These are phyloP conservation scores for Chrosomus eos DNA, from an alignment of 2,797 vertebrate species.

Conservation along the genomic window DNA sequence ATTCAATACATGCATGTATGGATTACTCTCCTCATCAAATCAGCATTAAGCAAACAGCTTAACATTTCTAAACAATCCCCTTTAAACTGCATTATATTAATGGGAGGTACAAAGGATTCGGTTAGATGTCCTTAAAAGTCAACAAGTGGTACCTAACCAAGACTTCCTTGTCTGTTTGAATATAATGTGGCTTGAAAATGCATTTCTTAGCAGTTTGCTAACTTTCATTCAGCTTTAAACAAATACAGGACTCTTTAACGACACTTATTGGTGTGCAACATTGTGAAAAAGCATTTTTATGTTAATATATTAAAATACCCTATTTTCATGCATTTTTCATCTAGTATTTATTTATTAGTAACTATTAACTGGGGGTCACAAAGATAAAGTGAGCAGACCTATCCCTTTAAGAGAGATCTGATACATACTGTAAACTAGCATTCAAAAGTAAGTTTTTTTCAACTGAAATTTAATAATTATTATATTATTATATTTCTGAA, in stretches of 20 bases:
- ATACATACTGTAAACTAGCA: no score
- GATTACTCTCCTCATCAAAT: slow-evolving; percentile 32
- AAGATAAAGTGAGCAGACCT: neutral
- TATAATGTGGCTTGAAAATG: neutral
- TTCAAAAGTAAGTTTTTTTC: no score
- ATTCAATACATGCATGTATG: slow-evolving; percentile 10
- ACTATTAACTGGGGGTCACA: no score
- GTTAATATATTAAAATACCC: no score
- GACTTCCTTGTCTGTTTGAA: neutral
- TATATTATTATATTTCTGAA: no score
- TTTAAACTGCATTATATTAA: slow-evolving; percentile 33
- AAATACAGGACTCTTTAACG: neutral
- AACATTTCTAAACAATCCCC: slow-evolving; percentile 26
- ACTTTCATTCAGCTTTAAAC: neutral
- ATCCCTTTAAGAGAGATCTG: no score
- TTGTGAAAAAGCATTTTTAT: no score
- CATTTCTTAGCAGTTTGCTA: neutral
- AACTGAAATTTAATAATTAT: no score
- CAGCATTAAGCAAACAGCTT: slow-evolving; percentile 31
- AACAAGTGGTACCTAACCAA: neutral
- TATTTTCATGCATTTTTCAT: neutral
- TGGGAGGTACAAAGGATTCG: neutral
- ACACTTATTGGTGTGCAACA: neutral
- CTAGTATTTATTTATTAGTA: neutral
- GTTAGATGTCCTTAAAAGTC: neutral